Conservation (phyloP, 2,888 invertebrate genomes). For the Platyscelio sp. region DNA sequence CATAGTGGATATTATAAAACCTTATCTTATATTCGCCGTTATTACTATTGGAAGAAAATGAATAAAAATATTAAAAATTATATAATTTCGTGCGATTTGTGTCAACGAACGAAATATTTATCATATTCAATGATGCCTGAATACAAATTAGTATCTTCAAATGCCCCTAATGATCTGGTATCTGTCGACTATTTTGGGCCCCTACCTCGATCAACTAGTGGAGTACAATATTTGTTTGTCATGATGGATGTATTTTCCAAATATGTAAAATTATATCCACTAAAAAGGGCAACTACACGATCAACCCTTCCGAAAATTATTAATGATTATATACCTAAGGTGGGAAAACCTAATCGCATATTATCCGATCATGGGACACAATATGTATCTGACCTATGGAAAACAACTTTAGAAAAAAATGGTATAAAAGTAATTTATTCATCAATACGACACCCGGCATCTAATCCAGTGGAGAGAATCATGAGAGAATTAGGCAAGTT, state of each 20-base stretch:
- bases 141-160: background rate
- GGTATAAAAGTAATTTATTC: slow-evolving; percentile 4
- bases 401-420: background rate
- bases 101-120: background rate
- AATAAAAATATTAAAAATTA: background rate
- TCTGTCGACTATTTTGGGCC: slow-evolving; percentile 1
- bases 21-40: too few species aligned
- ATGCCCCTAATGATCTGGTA: background rate
- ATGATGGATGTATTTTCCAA: background rate
- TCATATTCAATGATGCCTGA: background rate
- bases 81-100: background rate
- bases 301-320: background rate
- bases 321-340: background rate
- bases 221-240: background rate
- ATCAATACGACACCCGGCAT: background rate
- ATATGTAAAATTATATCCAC: background rate
- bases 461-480: slow-evolving; percentile 22
- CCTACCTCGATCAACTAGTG: background rate
- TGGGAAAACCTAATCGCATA: background rate
- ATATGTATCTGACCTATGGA: background rate
- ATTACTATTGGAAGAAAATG: too few species aligned
- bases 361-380: slow-evolving; percentile 15
- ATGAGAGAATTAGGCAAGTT: slow-evolving; percentile 14
- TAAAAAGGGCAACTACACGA: background rate
- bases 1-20: too few species aligned